Percentiles rank a stretch among this genome's conserved stretches.
Conservation (phyloP, 2,888 invertebrate species). For the Plebejus melissa region DNA sequence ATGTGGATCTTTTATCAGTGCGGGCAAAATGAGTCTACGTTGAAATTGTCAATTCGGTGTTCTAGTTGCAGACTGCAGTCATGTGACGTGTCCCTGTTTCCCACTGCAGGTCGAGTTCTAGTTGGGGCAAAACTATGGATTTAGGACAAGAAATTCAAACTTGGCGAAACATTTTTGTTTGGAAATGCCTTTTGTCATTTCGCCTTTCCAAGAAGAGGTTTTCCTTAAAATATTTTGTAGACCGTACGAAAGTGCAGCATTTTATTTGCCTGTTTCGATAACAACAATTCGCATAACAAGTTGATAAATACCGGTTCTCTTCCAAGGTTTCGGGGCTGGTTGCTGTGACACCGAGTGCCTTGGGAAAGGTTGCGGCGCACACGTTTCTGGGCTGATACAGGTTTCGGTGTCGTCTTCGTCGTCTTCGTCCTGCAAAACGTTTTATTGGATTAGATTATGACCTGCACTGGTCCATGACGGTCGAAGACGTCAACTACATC, state of each 20-base stretch:
- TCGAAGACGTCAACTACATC: no score
- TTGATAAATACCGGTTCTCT: constrained; percentile 64
- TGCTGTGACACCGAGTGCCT: constrained; percentile 61
- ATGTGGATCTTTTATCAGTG: not conserved
- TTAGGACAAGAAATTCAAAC: constrained; percentile 5
- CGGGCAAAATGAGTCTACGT: not conserved
- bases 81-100: constrained; percentile 3
- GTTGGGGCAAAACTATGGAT: constrained; percentile 10
- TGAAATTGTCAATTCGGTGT: not conserved
- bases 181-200: not conserved
- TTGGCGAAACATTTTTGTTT: constrained; percentile 6
- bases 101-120: not conserved
- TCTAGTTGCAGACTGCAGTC: not conserved
- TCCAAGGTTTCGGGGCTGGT: constrained; percentile 71
- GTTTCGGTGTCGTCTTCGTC: constrained; percentile 73
- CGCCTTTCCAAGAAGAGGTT: not conserved
- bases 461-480: not conserved
- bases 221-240: not conserved
- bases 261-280: not conserved
- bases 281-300: not conserved
- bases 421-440: constrained; percentile 61
- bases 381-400: constrained; percentile 62
- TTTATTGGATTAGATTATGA: not conserved
- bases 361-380: constrained; percentile 70
- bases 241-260: not conserved